Evolutionary conservation across 1,140 invertebrate species (phyloP).

Genomic region (Eumeta japonica): DNA sequence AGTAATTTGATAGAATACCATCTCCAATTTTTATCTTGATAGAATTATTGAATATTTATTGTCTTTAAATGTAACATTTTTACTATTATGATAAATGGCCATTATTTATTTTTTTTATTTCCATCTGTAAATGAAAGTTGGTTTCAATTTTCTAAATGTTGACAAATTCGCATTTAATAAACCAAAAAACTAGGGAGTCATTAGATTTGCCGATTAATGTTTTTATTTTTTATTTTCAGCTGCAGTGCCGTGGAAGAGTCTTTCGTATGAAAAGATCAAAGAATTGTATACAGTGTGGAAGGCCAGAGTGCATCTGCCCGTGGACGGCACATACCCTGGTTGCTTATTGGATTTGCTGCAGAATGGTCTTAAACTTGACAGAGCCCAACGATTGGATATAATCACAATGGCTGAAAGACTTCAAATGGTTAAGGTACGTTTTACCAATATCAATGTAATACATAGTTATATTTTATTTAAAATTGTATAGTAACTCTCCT

Average conservation of each 20-base stretch:
- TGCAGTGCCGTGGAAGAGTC: constrained; percentile 35
- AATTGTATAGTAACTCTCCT: not conserved
- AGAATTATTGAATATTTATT: too few species aligned
- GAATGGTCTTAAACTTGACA: constrained; percentile 17
- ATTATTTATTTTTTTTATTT: too few species aligned
- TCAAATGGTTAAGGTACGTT: constrained; percentile 26
- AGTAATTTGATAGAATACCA: too few species aligned
- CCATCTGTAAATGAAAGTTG: too few species aligned
- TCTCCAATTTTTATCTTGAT: too few species aligned
- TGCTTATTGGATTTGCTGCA: constrained; percentile 25
- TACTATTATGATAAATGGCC: too few species aligned
- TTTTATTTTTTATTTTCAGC: constrained; percentile 20
- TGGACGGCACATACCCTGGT: constrained; percentile 39
- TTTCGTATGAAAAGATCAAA: constrained; percentile 33
- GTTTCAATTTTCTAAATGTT: too few species aligned
- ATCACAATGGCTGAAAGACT: constrained; percentile 19
- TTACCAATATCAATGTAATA: not conserved
- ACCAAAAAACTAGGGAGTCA: not conserved
- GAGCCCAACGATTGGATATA: constrained; percentile 20
- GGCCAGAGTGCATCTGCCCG: constrained; percentile 23
- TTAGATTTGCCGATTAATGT: not conserved
- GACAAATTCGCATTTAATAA: too few species aligned
- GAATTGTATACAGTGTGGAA: constrained; percentile 35
- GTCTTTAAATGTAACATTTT: too few species aligned
- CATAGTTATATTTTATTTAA: not conserved